These are phyloP conservation scores for Dendrophyllia cribrosa DNA, from an alignment of 64 coral and sea anemone genomes.

Conservation along the genomic window DNA sequence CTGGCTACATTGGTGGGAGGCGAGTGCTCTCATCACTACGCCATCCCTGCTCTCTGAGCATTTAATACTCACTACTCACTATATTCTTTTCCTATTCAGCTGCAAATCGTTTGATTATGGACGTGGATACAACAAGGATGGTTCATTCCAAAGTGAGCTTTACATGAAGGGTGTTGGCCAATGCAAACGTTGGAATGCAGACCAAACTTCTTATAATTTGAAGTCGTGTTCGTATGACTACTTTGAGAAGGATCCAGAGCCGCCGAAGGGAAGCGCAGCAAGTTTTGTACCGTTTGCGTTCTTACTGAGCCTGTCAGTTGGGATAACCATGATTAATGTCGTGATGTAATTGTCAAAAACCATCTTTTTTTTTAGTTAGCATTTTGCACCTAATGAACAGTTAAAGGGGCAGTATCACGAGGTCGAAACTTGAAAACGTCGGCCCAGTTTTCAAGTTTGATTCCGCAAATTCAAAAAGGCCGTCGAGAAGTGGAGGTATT, in stretches of 20 bases:
- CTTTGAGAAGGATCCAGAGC: neutral
- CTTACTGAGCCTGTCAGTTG: neutral
- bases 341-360: too few relatives aligned
- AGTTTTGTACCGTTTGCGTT: neutral
- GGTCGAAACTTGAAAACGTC: too few relatives aligned
- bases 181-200: neutral
- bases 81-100: neutral
- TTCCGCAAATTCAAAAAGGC: too few relatives aligned
- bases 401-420: too few relatives aligned
- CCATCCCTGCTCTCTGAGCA: neutral
- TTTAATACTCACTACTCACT: too few relatives aligned
- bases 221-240: neutral
- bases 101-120: conserved; percentile 8
- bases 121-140: neutral
- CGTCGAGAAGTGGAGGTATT: too few relatives aligned
- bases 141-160: neutral
- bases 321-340: too few relatives aligned
- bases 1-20: too few relatives aligned
- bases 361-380: too few relatives aligned
- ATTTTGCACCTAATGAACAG: too few relatives aligned
- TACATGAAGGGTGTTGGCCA: neutral
- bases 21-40: neutral
- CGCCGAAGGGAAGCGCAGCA: neutral
- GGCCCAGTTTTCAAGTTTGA: too few relatives aligned
- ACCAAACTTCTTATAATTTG: neutral